phyloP scores from a whole-genome alignment of 2,797 vertebrate genomes.

The Eulemur rubriventer region DNA sequence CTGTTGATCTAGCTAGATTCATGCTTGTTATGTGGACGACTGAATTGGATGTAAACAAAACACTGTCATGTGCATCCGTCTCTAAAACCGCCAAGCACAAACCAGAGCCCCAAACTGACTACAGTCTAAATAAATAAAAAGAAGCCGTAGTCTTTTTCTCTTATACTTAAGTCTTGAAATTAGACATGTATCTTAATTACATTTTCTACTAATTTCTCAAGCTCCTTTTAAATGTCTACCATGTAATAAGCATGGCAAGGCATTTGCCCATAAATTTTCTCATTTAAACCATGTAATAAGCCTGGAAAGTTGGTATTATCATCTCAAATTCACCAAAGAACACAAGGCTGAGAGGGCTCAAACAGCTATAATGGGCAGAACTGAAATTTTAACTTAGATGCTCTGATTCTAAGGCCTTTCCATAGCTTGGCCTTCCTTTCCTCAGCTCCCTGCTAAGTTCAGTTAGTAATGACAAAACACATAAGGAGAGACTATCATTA shows the following conservation, averaged over 20 bases:
- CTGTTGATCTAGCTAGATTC: conserved; percentile 44
- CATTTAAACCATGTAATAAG: neutral
- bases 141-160: conserved; percentile 66
- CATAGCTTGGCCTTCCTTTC: neutral
- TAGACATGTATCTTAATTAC: conserved; percentile 65
- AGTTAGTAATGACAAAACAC: neutral
- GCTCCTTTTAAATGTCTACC: conserved; percentile 17
- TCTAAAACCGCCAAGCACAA: conserved; percentile 5
- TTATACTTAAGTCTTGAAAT: conserved; percentile 64
- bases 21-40: neutral
- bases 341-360: neutral
- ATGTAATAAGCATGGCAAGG: neutral
- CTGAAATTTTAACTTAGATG: neutral
- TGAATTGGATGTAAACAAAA: neutral
- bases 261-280: neutral
- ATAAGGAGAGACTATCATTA: neutral
- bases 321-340: neutral
- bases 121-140: conserved; percentile 34
- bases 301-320: neutral
- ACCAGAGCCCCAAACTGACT: neutral
- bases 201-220: conserved; percentile 57
- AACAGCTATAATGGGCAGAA: neutral
- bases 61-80: neutral
- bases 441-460: neutral
- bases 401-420: neutral